Evolutionary conservation across 35 echinoderm and acorn worm genomes (phyloP).

Genomic region (Stichopus chloronotus): DNA sequence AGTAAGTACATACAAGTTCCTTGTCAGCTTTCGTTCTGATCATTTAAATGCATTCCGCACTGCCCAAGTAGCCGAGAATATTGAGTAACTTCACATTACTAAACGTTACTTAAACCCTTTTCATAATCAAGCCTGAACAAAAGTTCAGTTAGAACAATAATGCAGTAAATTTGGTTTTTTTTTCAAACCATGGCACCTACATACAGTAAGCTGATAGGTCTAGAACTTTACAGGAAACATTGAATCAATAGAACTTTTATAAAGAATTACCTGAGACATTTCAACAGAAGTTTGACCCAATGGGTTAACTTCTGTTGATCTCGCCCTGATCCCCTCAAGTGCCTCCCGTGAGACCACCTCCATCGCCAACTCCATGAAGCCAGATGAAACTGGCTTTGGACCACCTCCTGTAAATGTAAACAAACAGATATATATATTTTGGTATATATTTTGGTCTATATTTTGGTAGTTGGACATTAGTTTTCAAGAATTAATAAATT

Average conservation of each 20-base stretch:
- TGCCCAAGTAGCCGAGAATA: no score
- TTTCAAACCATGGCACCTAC: not conserved
- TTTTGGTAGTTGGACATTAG: not conserved
- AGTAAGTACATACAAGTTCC: no score
- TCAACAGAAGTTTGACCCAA: slow-evolving; percentile 21
- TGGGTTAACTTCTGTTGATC: slow-evolving; percentile 16
- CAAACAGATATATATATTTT: not conserved
- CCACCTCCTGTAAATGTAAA: not conserved
- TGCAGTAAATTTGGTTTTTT: not conserved
- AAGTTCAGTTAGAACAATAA: no score
- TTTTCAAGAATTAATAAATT: not conserved
- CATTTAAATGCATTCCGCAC: no score
- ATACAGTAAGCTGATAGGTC: not conserved
- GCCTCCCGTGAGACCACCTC: not conserved
- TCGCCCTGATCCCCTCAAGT: slow-evolving; percentile 24
- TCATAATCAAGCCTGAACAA: no score
- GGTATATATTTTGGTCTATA: no score
- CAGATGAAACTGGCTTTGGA: not conserved
- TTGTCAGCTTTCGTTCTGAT: no score
- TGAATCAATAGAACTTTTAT: not conserved
- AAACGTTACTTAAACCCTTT: no score
- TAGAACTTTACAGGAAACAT: not conserved
- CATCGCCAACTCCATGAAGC: not conserved
- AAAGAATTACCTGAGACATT: slow-evolving; percentile 23
- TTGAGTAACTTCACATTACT: no score